These are phyloP conservation scores for Echeneis naucrates DNA, from an alignment of 2,797 vertebrate species.

Conservation along the genomic window DNA sequence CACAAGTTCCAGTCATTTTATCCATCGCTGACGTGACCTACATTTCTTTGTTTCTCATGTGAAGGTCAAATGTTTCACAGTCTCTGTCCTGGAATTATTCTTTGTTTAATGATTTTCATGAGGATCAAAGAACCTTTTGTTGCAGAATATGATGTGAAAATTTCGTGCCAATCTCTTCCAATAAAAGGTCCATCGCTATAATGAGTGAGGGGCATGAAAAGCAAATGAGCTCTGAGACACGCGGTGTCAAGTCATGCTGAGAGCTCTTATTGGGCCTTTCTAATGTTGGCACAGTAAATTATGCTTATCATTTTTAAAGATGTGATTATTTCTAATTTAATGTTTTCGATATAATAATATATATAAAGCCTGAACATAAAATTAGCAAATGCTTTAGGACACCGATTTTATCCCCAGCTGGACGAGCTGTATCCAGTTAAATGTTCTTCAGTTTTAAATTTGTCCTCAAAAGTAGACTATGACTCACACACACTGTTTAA, in stretches of 20 bases:
- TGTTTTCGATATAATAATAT: too few species aligned
- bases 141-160: constrained; percentile 31
- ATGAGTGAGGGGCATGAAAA: constrained; percentile 40
- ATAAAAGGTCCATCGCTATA: constrained; percentile 46
- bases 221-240: constrained; percentile 41
- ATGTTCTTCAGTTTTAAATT: too few species aligned
- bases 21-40: background rate
- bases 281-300: constrained; percentile 40
- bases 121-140: constrained; percentile 47
- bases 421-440: too few species aligned
- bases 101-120: constrained; percentile 38
- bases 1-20: constrained; percentile 5
- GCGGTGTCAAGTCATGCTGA: constrained; percentile 25
- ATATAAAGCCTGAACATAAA: too few species aligned
- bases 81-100: constrained; percentile 18
- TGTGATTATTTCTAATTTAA: background rate
- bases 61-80: constrained; percentile 35
- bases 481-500: constrained; percentile 5
- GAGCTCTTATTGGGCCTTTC: constrained; percentile 37
- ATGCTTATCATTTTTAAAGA: background rate
- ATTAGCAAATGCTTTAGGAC: too few species aligned
- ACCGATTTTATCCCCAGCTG: too few species aligned
- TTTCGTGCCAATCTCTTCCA: constrained; percentile 43
- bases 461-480: too few species aligned
- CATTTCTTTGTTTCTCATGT: background rate